Base-by-base conservation (phyloP, 2,797 vertebrate genomes). In the Pterois miles region DNA sequence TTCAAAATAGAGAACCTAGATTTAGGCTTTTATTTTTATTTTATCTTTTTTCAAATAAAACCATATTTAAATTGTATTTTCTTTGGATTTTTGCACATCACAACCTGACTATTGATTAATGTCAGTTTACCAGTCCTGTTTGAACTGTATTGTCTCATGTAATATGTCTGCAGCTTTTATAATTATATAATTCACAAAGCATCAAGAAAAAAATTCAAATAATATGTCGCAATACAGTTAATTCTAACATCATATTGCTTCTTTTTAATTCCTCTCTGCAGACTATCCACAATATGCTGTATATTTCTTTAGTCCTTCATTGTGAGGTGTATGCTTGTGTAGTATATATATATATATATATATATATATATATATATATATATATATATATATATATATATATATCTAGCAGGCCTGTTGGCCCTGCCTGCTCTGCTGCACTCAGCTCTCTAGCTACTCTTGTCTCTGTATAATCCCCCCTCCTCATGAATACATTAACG, bases 401-500 rank as follows among this genome's bases (percentile, higher is more conserved):
- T n/a, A 88, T 84, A 86, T 87, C 74, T 74, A 80, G 75, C 78
- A 87, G 91, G 89, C 89, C 89, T 86, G 87, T 92, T 92, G 92
- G 92, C 91, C 90, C 81, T 33, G 86, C 84, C 91, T 83, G 83
- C 89, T 89, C 77, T 83, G 78, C 82, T 87, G 88, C 91, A 88
- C 92, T 92, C 89, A 89, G 89, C 88, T 90, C 88, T 91, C 80
- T 69, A 84, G 87, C 91, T 85, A 90, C 91, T 90, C 90, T 93
- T 89, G 88, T 92, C 89, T 92, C 88, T 86, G 77, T 83, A 91
- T 95, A 95, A 95, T 95, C 94, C 94, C 94, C 94, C 92, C 94
- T 94, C 94, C 92, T 95, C 94, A 93, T 95, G 95, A 95, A 96
- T 95, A 96, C 93, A 96, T 96, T 95, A 95, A 91, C 88, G 82